Base-by-base conservation (phyloP, 2,888 invertebrate species). In the Cantharis rufa region DNA sequence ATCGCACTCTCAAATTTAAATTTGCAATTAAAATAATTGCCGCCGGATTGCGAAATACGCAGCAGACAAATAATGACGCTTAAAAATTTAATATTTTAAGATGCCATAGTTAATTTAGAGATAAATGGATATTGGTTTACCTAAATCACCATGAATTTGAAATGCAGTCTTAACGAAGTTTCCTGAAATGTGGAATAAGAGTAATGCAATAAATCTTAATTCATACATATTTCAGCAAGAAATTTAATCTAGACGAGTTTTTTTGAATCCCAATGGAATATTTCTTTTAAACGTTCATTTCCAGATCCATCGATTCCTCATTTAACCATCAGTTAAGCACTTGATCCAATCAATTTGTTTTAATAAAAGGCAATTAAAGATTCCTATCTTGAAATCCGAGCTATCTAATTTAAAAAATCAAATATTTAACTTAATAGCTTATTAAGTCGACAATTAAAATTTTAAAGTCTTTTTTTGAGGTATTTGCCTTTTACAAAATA, bases 1-100 rank as follows among this genome's bases (percentile, higher is more conserved):
- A 85, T 85, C 78, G 69, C 71, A 75, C 48, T 48, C 62, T 66
- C 83, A 82, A 71, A 72, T 82, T 80, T 79, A 81, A 82, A 82
- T 82, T 82, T n/a, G n/a, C 32, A 48, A 48, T 48, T 48, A 48
- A 48, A 48, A n/a, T 48, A 48, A 48, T 48, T 48, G 13, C n/a
- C 4, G 5, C 48, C 2, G 48, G n/a, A 48, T 48, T 48, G 1
- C 48, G n/a, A 48, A 48, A 48, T n/a, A 48, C 48, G 48, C 48
- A 48, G 48, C 48, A 48, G 48, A 48, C 48, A 48, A 48, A 48
- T 48, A 48, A 48, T 48, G 48, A 48, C 48, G 48, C 48, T 48
- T 48, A 48, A 48, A 48, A 48, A 48, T 48, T 48, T 48, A 48
- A 48, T 48, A 48, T 48, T 48, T 48, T n/a, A 48, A 48, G n/a